Base-by-base conservation (phyloP, 2,113 vertebrate species). In the Phycodurus eques region DNA sequence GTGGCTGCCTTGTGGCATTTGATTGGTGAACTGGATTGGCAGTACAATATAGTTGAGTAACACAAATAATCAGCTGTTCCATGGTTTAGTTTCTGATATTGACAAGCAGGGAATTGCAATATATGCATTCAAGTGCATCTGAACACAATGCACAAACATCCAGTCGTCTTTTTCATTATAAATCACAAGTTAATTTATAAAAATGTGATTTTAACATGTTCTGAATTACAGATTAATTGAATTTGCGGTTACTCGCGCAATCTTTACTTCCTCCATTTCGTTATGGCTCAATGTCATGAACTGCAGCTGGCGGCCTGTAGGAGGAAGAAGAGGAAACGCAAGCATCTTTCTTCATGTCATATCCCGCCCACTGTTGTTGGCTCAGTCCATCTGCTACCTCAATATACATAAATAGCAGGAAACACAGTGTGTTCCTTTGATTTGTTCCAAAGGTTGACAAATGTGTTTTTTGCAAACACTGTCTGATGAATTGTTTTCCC, bases 41-140 rank as follows among this genome's bases (percentile, higher is more conserved):
- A 27, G 27, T 27, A 27, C 27, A 27, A 27, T 27, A 27, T 27
- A 27, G 27, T 27, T 27, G 27, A 27, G 27, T 27, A 27, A 39
- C 35, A 46, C 11, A 46, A 46, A 14, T 59, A 10, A 13, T 31
- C 10, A 27, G 11, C 1, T 35, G 0, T 35, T 19, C 33, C 3
- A 13, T 61, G 22, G 22, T 35, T 17, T 61, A 3, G 31, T 61
- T 60, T 19, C 33, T 35, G 59, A 33, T 60, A 35, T 57, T n/a
- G n/a, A 31, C 19, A 68, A 63, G 33, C 85, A 85, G 73, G 76
- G 71, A 60, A 71, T 69, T 22, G 73, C 70, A 77, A 81, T 75
- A 83, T 87, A 81, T 72, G 59, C 68, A 85, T 81, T 72, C 71
- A 81, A 89, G 82, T 80, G 46, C 63, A 11, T 5, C 61, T 63